A percentile compares a stretch with the other conserved stretches of the same genome.
Evolutionary conservation across 2,888 invertebrate genomes (phyloP).

Genomic region (Melanostoma mellinum): DNA sequence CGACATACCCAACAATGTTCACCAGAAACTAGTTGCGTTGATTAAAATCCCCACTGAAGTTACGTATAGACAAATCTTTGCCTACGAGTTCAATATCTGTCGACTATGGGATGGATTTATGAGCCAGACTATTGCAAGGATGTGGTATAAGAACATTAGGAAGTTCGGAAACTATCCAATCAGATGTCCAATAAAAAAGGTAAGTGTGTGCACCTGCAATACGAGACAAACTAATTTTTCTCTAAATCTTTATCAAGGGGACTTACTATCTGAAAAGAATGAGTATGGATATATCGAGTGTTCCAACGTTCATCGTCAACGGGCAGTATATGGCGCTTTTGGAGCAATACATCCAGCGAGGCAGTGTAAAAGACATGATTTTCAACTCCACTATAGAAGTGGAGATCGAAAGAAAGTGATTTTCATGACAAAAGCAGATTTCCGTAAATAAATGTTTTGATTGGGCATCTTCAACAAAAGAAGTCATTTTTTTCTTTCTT

Average conservation of each 20-base stretch:
- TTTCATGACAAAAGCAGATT: neutral
- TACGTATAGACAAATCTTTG: neutral
- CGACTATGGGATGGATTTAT: slow-evolving; percentile 13
- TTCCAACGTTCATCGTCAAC: slow-evolving; percentile 16
- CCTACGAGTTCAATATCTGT: slow-evolving; percentile 3
- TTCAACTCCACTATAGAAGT: slow-evolving; percentile 16
- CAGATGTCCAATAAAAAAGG: slow-evolving; percentile 74
- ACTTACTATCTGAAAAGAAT: slow-evolving; percentile 22
- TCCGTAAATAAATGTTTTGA: neutral
- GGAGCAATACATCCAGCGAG: neutral
- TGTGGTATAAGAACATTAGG: slow-evolving; percentile 72
- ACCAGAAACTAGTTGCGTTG: neutral
- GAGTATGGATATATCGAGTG: slow-evolving; percentile 7
- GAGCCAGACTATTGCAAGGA: slow-evolving; percentile 58
- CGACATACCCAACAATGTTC: neutral
- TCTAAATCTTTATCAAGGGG: slow-evolving; percentile 20
- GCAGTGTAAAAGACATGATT: neutral
- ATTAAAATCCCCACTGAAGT: neutral
- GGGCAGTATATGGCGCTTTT: slow-evolving; percentile 13
- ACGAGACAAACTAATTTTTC: neutral
- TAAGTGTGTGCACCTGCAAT: slow-evolving; percentile 46
- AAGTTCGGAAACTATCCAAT: slow-evolving; percentile 74
- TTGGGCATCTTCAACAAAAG: neutral
- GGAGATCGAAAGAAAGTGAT: neutral
- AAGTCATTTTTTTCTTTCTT: neutral